Conservation (phyloP, 2,888 invertebrate species). For the Lasioglossum figueresi region DNA sequence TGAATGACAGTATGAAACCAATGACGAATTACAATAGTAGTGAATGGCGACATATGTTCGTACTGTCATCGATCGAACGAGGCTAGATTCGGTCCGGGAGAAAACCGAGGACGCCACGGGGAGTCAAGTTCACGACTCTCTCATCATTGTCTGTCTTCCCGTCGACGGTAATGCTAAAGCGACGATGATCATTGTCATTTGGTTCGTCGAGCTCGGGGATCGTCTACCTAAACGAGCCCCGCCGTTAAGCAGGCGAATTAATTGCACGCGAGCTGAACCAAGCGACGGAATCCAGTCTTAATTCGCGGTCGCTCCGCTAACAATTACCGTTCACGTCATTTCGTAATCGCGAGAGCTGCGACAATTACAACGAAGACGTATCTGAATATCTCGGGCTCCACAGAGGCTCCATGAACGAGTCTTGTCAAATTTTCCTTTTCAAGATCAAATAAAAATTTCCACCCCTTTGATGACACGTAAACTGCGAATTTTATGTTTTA, state of each 20-base stretch:
- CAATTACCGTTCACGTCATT: constrained; percentile 17
- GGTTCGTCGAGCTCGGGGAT: not conserved
- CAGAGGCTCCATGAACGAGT: not conserved
- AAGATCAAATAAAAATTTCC: not conserved
- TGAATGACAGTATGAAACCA: too few relatives aligned
- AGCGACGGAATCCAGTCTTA: constrained; percentile 5
- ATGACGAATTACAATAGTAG: not conserved
- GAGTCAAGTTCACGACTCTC: constrained; percentile 79
- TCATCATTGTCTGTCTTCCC: constrained; percentile 75
- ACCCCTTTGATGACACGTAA: too few relatives aligned
- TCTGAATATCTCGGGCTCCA: not conserved
- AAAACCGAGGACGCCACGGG: constrained; percentile 27
- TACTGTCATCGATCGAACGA: constrained; percentile 12
- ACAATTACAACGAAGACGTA: not conserved
- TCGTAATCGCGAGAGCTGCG: constrained; percentile 9
- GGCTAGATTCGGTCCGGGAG: constrained; percentile 15
- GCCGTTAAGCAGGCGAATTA: constrained; percentile 33
- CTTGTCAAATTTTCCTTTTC: not conserved
- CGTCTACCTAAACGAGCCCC: not conserved
- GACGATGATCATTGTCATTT: constrained; percentile 57
- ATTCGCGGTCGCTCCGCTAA: not conserved
- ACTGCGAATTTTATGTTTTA: too few relatives aligned
- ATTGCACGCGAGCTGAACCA: constrained; percentile 14
- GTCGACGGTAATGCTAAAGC: constrained; percentile 50
- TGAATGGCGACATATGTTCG: not conserved